Evolutionary conservation across 92 coral and sea anemone species (phyloP).

Genomic region (Epizoanthus rinbou): DNA sequence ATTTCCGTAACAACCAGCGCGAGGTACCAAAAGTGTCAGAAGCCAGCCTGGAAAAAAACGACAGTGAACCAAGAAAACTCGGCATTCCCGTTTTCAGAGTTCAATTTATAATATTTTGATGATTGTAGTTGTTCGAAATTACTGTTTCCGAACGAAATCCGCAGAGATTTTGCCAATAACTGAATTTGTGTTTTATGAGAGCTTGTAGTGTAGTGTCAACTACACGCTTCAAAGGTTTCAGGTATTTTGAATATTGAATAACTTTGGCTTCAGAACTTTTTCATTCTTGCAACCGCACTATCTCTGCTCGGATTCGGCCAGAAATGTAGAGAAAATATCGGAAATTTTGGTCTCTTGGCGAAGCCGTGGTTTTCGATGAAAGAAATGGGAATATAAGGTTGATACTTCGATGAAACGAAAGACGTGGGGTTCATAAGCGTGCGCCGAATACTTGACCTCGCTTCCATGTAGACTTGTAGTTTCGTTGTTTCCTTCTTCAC

Average conservation of each 20-base stretch:
- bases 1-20: conserved; percentile 47
- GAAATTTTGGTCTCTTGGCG: conserved; percentile 1
- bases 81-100: not conserved
- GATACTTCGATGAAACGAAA: conserved; percentile 33
- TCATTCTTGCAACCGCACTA: conserved; percentile 31
- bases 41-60: conserved; percentile 15
- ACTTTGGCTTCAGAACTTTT: conserved; percentile 38
- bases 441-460: conserved; percentile 44
- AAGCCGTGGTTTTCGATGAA: not conserved
- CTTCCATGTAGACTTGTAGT: conserved; percentile 42
- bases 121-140: not conserved
- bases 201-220: conserved; percentile 45
- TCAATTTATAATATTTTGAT: not conserved
- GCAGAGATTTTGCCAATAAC: conserved; percentile 21
- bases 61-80: not conserved
- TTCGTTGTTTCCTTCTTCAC: conserved; percentile 32
- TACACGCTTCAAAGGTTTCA: conserved; percentile 41
- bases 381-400: not conserved
- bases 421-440: conserved; percentile 18
- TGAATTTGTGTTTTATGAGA: conserved; percentile 40
- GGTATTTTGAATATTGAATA: conserved; percentile 49
- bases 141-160: conserved; percentile 33
- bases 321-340: conserved; percentile 17
- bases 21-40: conserved; percentile 42
- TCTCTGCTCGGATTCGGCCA: not conserved